Conservation (phyloP, 2,888 invertebrate species). For the Acheta domesticus region DNA sequence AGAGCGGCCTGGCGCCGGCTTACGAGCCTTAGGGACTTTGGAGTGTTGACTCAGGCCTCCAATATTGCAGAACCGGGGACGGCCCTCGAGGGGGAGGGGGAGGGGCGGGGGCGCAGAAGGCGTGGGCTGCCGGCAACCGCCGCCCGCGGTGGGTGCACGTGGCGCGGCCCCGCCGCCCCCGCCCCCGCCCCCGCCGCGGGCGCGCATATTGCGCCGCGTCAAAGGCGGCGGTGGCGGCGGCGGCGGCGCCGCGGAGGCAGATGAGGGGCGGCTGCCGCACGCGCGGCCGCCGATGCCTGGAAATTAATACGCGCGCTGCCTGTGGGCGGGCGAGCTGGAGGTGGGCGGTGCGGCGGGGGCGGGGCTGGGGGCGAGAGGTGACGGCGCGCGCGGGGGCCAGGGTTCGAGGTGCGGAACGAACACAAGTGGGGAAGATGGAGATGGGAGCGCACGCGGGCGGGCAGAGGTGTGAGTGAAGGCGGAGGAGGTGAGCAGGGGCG, state of each 20-base stretch:
- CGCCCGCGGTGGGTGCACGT: constrained; percentile 4
- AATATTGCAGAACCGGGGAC: constrained; percentile 30
- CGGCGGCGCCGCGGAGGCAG: neutral
- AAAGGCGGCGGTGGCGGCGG: neutral
- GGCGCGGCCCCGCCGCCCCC: constrained; percentile 1
- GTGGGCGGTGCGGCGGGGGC: neutral
- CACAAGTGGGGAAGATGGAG: no score
- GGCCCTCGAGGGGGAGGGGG: neutral
- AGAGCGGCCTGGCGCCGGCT: constrained; percentile 21
- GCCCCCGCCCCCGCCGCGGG: neutral
- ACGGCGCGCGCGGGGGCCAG: no score
- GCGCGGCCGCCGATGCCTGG: neutral
- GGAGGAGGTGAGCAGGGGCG: no score
- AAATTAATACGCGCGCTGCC: neutral
- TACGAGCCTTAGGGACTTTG: constrained; percentile 26
- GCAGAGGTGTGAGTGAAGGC: no score
- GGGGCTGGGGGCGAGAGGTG: neutral
- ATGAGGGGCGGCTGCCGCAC: neutral
- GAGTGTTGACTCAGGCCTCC: constrained; percentile 34
- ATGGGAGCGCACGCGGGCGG: no score
- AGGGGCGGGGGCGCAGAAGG: constrained; percentile 5
- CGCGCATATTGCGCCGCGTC: constrained; percentile 5
- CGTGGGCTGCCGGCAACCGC: no score
- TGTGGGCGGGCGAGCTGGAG: neutral
- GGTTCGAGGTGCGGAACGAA: no score